Evolutionary conservation across 1,140 invertebrate species (phyloP), one percentile per base, ranked within the genome.

Genomic region (Cheumatopsyche charites): DNA sequence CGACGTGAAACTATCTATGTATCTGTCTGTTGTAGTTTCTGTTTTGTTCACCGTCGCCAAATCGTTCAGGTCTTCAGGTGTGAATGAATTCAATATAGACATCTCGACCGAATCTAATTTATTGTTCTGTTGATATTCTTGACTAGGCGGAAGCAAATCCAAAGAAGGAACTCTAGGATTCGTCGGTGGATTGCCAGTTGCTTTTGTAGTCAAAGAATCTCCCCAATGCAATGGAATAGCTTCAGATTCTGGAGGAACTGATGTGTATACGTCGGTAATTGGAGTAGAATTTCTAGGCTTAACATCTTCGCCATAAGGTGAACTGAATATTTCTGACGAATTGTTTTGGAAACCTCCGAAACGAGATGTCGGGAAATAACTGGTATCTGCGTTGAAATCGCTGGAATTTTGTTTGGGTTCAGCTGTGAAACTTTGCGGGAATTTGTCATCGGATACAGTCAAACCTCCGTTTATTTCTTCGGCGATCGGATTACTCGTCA

Each of bases 331-430:
- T 65, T 76, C 71, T 21, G 78, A 49, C 17, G 81, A 80, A 74
- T 87, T 87, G 67, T 88, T 87, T 75, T 87, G 85, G 74, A 86
- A 84, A 1, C 81, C 84, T 9, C 83, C 83, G 67, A 83, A 83
- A 73, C 78, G 80, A n/a, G 81, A 79, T 21, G 82, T 75, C 4
- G 84, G 83, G 67, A 85, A 85, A 67, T 86, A 85, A 75, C 79
- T 83, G 1, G 81, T 79, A 45, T 82, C 74, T n/a, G 73, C 66
- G 25, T 71, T 68, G 21, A 74, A 75, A 13, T 49, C 41, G 63
- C 67, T 41, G 26, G 41, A 62, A 62, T 43, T 77, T 65, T 55
- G 58, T 23, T 62, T 70, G 9, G 43, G 23, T 17, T 67, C 71
- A 6, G 36, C 26, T 63, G 26, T 49, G 65, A 76, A 74, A 41